Percentiles rank a stretch among this genome's conserved stretches.
Evolutionary conservation across 2,113 vertebrate species (phyloP).

Genomic region (Gavialis gangeticus): DNA sequence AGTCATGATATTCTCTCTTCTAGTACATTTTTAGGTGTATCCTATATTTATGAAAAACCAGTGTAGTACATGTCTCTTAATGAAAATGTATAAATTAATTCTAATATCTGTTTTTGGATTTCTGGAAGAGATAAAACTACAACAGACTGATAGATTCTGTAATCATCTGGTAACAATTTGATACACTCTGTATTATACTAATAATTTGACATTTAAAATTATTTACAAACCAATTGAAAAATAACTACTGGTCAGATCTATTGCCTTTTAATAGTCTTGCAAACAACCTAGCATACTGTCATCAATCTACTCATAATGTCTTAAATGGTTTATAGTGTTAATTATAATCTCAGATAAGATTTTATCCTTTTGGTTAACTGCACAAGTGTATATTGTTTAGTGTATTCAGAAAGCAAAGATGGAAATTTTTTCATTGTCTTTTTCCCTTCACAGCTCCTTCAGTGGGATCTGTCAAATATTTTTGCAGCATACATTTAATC

Average conservation of each 20-base stretch:
- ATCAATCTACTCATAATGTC: constrained; percentile 43
- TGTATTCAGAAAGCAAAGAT: not conserved
- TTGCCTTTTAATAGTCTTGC: not conserved
- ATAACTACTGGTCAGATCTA: not conserved
- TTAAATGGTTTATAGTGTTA: constrained; percentile 66
- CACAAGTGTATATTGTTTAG: not conserved
- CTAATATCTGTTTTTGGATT: not conserved
- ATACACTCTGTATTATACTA: not conserved
- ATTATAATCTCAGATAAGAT: constrained; percentile 56
- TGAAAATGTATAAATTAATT: not conserved
- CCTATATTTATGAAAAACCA: not conserved
- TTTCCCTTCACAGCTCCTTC: constrained; percentile 34
- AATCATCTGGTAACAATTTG: not conserved
- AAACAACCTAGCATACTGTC: constrained; percentile 56
- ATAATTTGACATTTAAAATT: not conserved
- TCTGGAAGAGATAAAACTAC: not conserved
- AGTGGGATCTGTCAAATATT: constrained; percentile 59
- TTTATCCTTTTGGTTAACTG: constrained; percentile 40
- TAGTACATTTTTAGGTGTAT: not conserved
- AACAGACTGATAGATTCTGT: not conserved
- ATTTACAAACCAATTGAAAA: not conserved
- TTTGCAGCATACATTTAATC: constrained; percentile 74
- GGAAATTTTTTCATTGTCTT: constrained; percentile 16
- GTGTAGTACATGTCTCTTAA: not conserved
- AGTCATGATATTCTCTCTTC: not conserved